phyloP scores from a whole-genome alignment of 2,888 invertebrate species.

The Corythucha ciliata region DNA sequence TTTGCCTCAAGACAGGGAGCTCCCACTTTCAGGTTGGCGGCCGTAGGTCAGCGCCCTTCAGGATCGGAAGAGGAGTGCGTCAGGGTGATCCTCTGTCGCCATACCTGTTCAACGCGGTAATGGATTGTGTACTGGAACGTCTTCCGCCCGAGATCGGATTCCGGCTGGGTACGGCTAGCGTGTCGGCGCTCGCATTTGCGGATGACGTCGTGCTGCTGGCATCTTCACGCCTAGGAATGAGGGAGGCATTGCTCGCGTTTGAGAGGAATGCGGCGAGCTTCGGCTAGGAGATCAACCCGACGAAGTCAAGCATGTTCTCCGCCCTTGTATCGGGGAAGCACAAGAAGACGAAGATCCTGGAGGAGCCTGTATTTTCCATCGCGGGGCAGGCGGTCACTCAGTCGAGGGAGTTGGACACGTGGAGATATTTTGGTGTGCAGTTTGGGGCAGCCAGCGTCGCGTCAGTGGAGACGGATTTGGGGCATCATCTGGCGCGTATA shows the following conservation, averaged over 20 bases:
- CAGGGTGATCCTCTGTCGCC: conserved; percentile 43
- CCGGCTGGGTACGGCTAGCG: conserved; percentile 19
- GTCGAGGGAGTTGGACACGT: too few species aligned
- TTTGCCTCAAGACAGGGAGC: too few species aligned
- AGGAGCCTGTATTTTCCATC: too few species aligned
- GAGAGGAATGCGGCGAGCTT: neutral
- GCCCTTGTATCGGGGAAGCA: too few species aligned
- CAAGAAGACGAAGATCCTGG: too few species aligned
- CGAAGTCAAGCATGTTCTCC: too few species aligned
- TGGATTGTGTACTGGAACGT: conserved; percentile 26
- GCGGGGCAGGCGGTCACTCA: too few species aligned
- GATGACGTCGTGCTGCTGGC: conserved; percentile 6
- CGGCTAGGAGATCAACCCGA: too few species aligned
- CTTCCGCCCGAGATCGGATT: conserved; percentile 19
- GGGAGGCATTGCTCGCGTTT: neutral
- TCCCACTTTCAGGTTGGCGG: too few species aligned
- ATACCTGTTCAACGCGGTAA: conserved; percentile 39
- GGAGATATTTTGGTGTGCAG: neutral
- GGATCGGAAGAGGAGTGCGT: conserved; percentile 40
- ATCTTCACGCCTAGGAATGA: neutral
- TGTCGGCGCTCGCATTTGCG: conserved; percentile 20
- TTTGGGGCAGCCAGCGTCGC: neutral
- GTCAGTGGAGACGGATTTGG: too few species aligned
- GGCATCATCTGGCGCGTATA: too few species aligned
- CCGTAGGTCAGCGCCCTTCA: neutral